These are phyloP conservation scores for Apocheima hispidaria DNA, from an alignment of 2,888 invertebrate genomes.

Conservation along the genomic window DNA sequence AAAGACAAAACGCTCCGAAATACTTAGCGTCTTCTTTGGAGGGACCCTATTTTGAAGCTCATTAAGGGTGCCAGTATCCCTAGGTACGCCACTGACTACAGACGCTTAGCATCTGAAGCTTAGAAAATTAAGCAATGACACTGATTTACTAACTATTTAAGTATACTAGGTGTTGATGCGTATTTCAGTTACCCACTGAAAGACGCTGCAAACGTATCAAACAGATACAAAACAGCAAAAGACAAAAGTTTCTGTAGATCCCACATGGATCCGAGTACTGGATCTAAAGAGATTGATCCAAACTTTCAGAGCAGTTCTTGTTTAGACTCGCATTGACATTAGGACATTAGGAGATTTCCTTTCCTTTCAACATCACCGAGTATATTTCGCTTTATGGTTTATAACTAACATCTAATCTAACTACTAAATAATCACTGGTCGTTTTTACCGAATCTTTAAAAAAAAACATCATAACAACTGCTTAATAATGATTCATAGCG, in stretches of 20 bases:
- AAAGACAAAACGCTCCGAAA: no score
- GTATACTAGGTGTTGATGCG: constrained; percentile 20
- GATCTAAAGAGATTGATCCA: no score
- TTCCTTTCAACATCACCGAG: constrained; percentile 15
- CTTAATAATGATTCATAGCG: neutral
- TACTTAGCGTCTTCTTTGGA: no score
- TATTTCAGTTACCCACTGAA: neutral
- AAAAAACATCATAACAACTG: no score
- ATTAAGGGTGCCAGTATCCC: neutral
- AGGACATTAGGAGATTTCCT: no score
- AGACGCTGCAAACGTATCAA: neutral
- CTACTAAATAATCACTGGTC: neutral
- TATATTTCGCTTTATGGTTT: constrained; percentile 19
- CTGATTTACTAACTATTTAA: constrained; percentile 6
- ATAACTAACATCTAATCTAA: constrained; percentile 12
- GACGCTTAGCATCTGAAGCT: constrained; percentile 13
- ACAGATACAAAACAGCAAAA: neutral
- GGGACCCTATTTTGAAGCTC: neutral
- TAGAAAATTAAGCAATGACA: neutral
- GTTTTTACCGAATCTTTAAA: no score
- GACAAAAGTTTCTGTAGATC: neutral
- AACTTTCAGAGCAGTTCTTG: no score
- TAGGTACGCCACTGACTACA: constrained; percentile 17
- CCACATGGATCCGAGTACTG: no score
- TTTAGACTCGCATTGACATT: no score